A percentile compares a stretch with the other conserved stretches of the same genome.
phyloP scores from a whole-genome alignment of 2,888 invertebrate genomes.

The Drosophila pullipes region DNA sequence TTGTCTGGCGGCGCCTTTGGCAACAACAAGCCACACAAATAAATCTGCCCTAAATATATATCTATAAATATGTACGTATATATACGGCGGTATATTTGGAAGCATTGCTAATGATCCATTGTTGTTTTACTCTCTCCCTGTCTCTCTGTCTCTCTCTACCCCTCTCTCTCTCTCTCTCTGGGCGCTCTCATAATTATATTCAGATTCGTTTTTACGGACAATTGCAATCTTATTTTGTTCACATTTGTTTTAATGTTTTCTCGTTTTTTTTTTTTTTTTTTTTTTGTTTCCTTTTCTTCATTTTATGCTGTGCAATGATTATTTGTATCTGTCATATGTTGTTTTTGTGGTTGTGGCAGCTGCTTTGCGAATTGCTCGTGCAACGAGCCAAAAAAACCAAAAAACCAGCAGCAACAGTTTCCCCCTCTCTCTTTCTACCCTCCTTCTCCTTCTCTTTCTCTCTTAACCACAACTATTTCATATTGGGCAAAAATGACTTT shows the following conservation, averaged over 20 bases:
- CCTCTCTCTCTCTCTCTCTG: not conserved
- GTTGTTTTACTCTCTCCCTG: constrained; percentile 26
- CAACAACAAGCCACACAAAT: constrained; percentile 14
- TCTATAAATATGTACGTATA: not conserved
- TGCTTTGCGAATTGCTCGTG: constrained; percentile 44
- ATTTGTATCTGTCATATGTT: constrained; percentile 38
- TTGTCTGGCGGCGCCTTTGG: constrained; percentile 45
- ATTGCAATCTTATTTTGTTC: constrained; percentile 45
- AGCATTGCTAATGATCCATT: constrained; percentile 62
- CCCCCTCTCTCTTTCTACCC: not conserved
- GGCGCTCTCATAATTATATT: constrained; percentile 12
- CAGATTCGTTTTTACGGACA: constrained; percentile 30
- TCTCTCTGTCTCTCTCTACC: not conserved
- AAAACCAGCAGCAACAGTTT: not conserved
- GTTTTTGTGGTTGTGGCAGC: constrained; percentile 22
- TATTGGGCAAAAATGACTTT: constrained; percentile 72
- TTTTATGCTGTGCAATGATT: constrained; percentile 57
- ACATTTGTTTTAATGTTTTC: constrained; percentile 1
- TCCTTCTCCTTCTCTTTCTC: not conserved
- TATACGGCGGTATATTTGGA: constrained; percentile 12
- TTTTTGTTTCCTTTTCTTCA: constrained; percentile 15
- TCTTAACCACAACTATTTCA: constrained; percentile 60
- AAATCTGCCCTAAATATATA: constrained; percentile 16
- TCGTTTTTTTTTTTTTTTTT: not conserved
- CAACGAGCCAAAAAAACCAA: constrained; percentile 27